Conservation (phyloP, 2,797 vertebrate genomes). For the Phataginus tricuspis region DNA sequence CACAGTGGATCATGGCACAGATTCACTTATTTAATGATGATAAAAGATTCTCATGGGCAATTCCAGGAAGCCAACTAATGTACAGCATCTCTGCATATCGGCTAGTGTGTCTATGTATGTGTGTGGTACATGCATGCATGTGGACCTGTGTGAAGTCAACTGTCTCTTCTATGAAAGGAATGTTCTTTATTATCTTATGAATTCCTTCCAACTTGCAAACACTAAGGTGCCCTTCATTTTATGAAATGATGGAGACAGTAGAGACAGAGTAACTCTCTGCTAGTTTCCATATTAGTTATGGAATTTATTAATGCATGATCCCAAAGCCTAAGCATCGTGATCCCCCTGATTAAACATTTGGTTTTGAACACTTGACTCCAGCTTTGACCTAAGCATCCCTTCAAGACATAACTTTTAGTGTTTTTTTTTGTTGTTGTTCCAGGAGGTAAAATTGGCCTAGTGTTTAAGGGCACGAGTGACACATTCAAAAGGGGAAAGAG, state of each 20-base stretch:
- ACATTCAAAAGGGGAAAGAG: not conserved
- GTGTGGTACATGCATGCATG: fast-evolving
- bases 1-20: not conserved
- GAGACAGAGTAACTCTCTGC: not conserved
- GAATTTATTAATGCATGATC: not conserved
- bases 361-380: not conserved
- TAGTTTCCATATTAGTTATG: slow-evolving; percentile 12
- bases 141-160: not conserved
- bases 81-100: not conserved
- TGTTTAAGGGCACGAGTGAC: not conserved
- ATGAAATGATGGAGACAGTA: not conserved
- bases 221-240: not conserved
- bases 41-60: not conserved
- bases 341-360: not conserved
- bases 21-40: not conserved
- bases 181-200: not conserved
- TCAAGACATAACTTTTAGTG: not conserved
- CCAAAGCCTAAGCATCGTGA: not conserved
- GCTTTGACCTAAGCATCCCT: not conserved
- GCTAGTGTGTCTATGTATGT: not conserved
- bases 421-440: not conserved
- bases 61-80: not conserved
- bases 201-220: slow-evolving; percentile 4
- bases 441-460: not conserved
- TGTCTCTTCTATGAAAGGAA: not conserved